Percentiles rank a stretch among this genome's conserved stretches.
Evolutionary conservation across 2,797 vertebrate genomes (phyloP).

Genomic region (Gambusia yucatana): DNA sequence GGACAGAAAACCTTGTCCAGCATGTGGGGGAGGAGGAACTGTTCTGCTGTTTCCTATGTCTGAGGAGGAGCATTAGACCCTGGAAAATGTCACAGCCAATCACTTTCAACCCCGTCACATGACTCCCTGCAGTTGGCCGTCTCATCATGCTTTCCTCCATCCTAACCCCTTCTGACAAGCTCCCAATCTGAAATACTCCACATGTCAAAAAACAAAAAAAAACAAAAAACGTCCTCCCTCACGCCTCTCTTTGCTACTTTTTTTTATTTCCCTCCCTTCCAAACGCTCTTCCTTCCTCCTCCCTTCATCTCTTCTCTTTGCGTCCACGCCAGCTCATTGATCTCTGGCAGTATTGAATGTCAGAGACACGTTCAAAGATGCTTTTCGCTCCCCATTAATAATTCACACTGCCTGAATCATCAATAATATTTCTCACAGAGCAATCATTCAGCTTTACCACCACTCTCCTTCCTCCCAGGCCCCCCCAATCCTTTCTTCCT

Average conservation of each 20-base stretch:
- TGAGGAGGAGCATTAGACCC: conserved; percentile 67
- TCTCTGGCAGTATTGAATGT: conserved; percentile 86
- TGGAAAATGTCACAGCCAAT: conserved; percentile 78
- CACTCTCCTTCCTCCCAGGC: conserved; percentile 57
- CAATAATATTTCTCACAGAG: conserved; percentile 86
- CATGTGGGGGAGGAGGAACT: conserved; percentile 12
- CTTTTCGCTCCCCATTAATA: conserved; percentile 85
- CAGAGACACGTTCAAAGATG: conserved; percentile 85
- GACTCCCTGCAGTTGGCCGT: conserved; percentile 55
- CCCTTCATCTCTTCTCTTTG: conserved; percentile 48
- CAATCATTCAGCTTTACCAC: conserved; percentile 83
- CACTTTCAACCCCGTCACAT: conserved; percentile 68
- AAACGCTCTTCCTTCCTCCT: conserved; percentile 39
- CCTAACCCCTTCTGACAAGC: conserved; percentile 57
- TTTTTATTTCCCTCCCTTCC: conserved; percentile 7
- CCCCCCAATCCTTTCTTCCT: conserved; percentile 45
- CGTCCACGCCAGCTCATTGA: conserved; percentile 76
- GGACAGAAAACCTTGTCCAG: conserved; percentile 46
- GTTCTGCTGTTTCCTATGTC: conserved; percentile 58
- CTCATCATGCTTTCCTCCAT: conserved; percentile 20
- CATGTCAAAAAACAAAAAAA: conserved; percentile 37
- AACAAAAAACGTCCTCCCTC: conserved; percentile 44
- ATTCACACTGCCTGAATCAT: conserved; percentile 86
- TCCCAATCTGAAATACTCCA: conserved; percentile 41
- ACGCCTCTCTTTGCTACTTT: conserved; percentile 29